These are phyloP conservation scores for Prolemur simus DNA, from an alignment of 2,113 vertebrate genomes.

Conservation along the genomic window DNA sequence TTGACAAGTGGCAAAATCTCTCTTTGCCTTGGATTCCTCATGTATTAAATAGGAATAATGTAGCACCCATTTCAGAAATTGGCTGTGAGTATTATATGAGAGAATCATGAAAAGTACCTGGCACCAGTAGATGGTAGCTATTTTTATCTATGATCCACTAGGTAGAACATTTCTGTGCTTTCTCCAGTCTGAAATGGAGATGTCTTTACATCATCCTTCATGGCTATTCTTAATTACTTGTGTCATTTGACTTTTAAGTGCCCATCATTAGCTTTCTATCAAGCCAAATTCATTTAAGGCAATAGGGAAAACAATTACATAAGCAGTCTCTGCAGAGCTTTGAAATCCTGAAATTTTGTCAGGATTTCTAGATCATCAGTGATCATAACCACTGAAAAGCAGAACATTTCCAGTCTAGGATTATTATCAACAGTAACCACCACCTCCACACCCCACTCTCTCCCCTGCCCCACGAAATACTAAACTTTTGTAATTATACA, in stretches of 20 bases:
- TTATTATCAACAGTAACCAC: not conserved
- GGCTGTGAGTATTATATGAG: conserved; percentile 16
- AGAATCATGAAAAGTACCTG: conserved; percentile 60
- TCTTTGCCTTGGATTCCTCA: not conserved
- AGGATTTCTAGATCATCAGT: not conserved
- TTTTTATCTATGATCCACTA: conserved; percentile 67
- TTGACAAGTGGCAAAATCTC: not conserved
- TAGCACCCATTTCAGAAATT: not conserved
- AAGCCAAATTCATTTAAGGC: not conserved
- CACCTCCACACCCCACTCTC: not conserved
- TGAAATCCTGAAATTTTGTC: not conserved
- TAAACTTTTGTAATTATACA: not conserved
- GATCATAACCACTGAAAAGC: not conserved
- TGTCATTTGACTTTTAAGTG: not conserved
- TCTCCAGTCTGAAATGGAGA: conserved; percentile 46
- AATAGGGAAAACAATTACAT: not conserved
- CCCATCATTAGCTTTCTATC: not conserved
- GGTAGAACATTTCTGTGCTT: conserved; percentile 45
- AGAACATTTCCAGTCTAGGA: not conserved
- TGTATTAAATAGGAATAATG: not conserved
- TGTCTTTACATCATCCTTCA: conserved; percentile 47
- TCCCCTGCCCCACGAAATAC: not conserved
- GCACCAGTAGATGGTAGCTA: conserved; percentile 22
- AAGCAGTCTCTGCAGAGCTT: not conserved
- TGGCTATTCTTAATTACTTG: not conserved